Conservation (phyloP, 1,140 invertebrate genomes). For the Trypoxylus dichotomus region DNA sequence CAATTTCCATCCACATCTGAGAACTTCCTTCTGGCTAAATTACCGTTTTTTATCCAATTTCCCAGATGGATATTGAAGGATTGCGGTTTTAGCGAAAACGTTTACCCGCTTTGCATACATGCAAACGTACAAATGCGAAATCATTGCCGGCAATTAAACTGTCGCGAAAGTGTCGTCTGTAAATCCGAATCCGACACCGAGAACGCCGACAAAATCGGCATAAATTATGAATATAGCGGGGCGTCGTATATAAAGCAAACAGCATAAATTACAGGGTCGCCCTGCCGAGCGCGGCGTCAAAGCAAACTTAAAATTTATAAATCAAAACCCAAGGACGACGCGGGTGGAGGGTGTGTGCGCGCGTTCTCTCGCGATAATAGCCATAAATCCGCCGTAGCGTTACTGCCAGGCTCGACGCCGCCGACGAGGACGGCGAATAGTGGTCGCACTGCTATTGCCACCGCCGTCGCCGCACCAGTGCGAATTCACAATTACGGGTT, state of each 20-base stretch:
- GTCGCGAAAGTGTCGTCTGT: background rate
- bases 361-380: background rate
- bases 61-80: background rate
- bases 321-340: background rate
- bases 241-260: conserved; percentile 2
- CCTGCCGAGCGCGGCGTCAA: background rate
- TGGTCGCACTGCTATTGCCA: background rate
- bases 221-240: background rate
- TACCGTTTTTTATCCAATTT: too few species aligned
- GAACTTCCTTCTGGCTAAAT: too few species aligned
- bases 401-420: background rate
- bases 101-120: background rate
- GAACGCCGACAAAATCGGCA: background rate
- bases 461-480: background rate
- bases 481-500: conserved; percentile 1
- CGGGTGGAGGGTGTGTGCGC: background rate
- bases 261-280: conserved; percentile 1
- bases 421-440: background rate
- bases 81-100: background rate
- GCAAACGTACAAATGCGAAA: background rate
- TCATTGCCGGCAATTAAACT: background rate
- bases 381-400: background rate
- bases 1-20: too few species aligned
- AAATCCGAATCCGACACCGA: background rate
- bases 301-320: conserved; percentile 8